Percentiles rank a stretch among this genome's conserved stretches.
phyloP scores from a whole-genome alignment of 37 sponge, comb jelly and placozoan genomes.

The Diacarnus erythraeanus region DNA sequence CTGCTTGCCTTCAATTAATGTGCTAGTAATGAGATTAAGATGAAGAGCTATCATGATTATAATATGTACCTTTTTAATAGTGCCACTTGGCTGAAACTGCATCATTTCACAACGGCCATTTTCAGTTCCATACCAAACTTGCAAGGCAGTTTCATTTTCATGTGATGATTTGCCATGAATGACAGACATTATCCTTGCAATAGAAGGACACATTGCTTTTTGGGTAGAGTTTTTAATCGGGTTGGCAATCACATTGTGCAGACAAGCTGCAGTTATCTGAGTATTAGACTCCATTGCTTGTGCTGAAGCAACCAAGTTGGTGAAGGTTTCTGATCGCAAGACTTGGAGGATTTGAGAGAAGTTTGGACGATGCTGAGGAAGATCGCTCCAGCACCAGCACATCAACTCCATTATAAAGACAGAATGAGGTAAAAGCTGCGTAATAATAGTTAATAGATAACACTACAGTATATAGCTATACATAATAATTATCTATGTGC shows the following conservation, averaged over 20 bases:
- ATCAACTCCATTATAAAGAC: constrained; percentile 75
- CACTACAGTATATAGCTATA: background rate
- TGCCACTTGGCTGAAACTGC: constrained; percentile 20
- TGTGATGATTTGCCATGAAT: too few species aligned
- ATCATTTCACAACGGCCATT: constrained; percentile 36
- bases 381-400: constrained; percentile 89
- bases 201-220: background rate
- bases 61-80: constrained; percentile 12
- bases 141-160: background rate
- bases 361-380: constrained; percentile 66
- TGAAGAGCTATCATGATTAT: background rate
- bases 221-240: background rate
- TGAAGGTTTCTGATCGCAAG: constrained; percentile 19
- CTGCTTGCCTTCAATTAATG: background rate
- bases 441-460: too few species aligned
- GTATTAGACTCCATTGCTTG: background rate
- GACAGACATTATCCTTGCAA: background rate
- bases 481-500: too few species aligned
- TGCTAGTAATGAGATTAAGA: background rate
- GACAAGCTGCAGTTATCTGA: constrained; percentile 28
- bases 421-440: constrained; percentile 41
- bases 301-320: constrained; percentile 26
- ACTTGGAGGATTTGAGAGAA: constrained; percentile 50
- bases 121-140: constrained; percentile 69
- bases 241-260: background rate